Evolutionary conservation across 2,888 invertebrate species (phyloP).

Genomic region (Caenorhabditis sp.): DNA sequence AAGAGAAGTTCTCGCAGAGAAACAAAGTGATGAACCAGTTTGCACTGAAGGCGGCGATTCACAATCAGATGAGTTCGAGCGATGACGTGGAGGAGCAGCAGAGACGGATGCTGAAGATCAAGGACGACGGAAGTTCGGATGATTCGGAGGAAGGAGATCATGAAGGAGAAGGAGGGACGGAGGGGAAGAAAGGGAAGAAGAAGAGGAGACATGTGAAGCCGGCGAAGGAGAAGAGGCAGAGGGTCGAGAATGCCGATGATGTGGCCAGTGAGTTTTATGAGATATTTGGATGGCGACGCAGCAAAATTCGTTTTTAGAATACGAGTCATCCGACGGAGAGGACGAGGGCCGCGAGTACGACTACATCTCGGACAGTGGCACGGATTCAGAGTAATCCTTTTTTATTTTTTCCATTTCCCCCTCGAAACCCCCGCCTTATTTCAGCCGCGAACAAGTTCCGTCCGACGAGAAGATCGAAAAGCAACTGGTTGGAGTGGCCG

Average conservation of each 20-base stretch:
- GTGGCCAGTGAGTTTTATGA: conserved; percentile 79
- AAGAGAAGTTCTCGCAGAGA: conserved; percentile 95
- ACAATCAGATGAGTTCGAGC: conserved; percentile 84
- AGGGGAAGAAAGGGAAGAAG: conserved; percentile 52
- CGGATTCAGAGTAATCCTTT: conserved; percentile 79
- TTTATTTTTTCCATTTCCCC: too few species aligned
- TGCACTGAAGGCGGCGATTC: conserved; percentile 85
- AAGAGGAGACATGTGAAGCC: conserved; percentile 67
- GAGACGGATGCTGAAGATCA: conserved; percentile 78
- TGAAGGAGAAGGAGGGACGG: conserved; percentile 64
- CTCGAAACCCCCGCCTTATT: conserved; percentile 35
- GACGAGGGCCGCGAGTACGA: conserved; percentile 82
- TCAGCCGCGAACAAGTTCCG: conserved; percentile 79
- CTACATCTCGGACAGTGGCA: conserved; percentile 82
- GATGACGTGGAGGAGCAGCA: conserved; percentile 80
- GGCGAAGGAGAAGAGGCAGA: conserved; percentile 68
- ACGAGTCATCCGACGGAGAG: conserved; percentile 82
- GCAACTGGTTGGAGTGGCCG: conserved; percentile 92
- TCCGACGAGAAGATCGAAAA: conserved; percentile 87
- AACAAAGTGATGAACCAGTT: conserved; percentile 97
- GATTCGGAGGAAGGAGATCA: conserved; percentile 66
- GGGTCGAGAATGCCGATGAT: conserved; percentile 80
- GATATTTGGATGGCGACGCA: background rate
- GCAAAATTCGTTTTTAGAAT: conserved; percentile 61
- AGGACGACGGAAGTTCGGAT: conserved; percentile 74